A percentile compares a stretch with the other conserved stretches of the same genome.
These are phyloP conservation scores for Neosilurus mollespiculum DNA, from an alignment of 2,797 vertebrate species.

Conservation along the genomic window DNA sequence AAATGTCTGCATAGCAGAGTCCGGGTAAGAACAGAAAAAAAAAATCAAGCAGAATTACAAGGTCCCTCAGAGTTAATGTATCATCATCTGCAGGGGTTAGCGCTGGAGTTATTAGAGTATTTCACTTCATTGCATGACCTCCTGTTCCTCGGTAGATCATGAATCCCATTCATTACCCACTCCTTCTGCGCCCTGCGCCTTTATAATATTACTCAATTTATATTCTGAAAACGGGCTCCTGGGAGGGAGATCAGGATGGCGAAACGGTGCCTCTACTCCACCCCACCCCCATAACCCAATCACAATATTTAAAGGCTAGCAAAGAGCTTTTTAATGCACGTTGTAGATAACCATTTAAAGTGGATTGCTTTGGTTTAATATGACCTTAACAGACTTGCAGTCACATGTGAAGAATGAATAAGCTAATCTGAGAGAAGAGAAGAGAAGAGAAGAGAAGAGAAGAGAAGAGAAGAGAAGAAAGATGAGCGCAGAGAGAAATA, in stretches of 20 bases:
- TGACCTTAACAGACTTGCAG: slow-evolving; percentile 81
- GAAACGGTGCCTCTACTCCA: slow-evolving; percentile 68
- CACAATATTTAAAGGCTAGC: slow-evolving; percentile 88
- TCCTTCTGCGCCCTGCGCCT: slow-evolving; percentile 84
- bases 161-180: slow-evolving; percentile 92
- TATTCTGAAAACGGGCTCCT: slow-evolving; percentile 88
- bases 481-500: slow-evolving; percentile 65
- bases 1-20: slow-evolving; percentile 58
- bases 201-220: slow-evolving; percentile 98
- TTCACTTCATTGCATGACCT: slow-evolving; percentile 91
- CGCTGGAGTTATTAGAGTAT: slow-evolving; percentile 95
- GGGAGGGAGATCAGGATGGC: slow-evolving; percentile 81
- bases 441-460: slow-evolving; percentile 17
- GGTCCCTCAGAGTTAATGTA: slow-evolving; percentile 90
- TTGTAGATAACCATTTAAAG: slow-evolving; percentile 85
- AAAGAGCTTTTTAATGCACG: slow-evolving; percentile 83
- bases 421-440: slow-evolving; percentile 71
- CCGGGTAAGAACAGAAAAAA: slow-evolving; percentile 47
- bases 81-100: slow-evolving; percentile 91
- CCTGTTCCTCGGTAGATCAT: slow-evolving; percentile 90
- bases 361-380: slow-evolving; percentile 82
- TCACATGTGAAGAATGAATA: slow-evolving; percentile 84
- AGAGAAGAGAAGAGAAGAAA: too few species aligned
- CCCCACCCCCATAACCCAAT: slow-evolving; percentile 80
- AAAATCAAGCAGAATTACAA: slow-evolving; percentile 74